phyloP scores from a whole-genome alignment of 1,140 invertebrate genomes.

The Brachionus manjavacas region DNA sequence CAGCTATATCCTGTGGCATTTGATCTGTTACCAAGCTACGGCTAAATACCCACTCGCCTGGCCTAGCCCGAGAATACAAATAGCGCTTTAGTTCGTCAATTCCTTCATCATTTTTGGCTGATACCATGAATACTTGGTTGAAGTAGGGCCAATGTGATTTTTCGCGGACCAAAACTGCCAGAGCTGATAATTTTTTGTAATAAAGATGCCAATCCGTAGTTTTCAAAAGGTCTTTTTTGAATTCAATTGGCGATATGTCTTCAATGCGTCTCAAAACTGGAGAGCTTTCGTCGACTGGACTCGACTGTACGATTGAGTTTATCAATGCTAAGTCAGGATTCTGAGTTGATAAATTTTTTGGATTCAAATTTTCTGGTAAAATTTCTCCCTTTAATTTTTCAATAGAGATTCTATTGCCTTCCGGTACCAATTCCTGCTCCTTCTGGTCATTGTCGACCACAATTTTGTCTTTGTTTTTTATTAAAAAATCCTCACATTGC shows the following conservation, averaged over 20 bases:
- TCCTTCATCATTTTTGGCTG: conserved; percentile 73
- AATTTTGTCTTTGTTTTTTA: conserved; percentile 10
- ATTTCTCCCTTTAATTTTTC: conserved; percentile 32
- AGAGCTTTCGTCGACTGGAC: neutral
- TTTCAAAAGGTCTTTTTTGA: conserved; percentile 35
- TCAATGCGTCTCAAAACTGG: neutral
- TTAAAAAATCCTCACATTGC: conserved; percentile 15
- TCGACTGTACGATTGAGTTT: conserved; percentile 8
- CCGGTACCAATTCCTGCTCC: neutral
- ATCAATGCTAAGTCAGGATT: conserved; percentile 4
- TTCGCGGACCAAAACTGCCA: conserved; percentile 44
- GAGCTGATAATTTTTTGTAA: conserved; percentile 43
- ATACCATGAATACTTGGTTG: conserved; percentile 78
- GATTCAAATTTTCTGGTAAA: neutral
- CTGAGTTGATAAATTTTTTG: neutral
- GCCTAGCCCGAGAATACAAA: conserved; percentile 64
- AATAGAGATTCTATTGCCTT: conserved; percentile 2
- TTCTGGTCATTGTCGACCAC: neutral
- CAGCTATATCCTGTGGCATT: conserved; percentile 65
- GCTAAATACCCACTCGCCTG: conserved; percentile 66
- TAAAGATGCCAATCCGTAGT: conserved; percentile 43
- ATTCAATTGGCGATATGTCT: conserved; percentile 34
- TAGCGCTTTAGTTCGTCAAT: conserved; percentile 71
- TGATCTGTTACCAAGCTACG: conserved; percentile 68
- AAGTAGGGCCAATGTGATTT: conserved; percentile 70